Evolutionary conservation across 2,888 invertebrate species (phyloP).

Genomic region (Zygothrica quintamaculata): DNA sequence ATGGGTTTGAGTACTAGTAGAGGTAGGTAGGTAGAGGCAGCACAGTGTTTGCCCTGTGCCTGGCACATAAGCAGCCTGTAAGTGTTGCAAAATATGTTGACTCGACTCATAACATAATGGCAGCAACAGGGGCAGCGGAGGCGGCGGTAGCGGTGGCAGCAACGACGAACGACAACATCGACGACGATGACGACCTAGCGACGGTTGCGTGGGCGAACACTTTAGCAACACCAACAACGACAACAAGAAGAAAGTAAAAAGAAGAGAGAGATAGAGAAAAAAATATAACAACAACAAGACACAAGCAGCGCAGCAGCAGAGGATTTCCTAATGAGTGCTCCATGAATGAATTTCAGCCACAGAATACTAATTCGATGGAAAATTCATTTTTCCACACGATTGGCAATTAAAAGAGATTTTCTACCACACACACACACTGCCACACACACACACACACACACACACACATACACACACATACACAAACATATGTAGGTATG

Average conservation of each 20-base stretch:
- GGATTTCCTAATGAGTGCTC: constrained; percentile 83
- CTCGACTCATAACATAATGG: constrained; percentile 79
- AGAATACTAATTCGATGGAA: constrained; percentile 84
- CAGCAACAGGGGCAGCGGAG: no score
- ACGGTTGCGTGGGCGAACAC: constrained; percentile 45
- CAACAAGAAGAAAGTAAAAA: constrained; percentile 17
- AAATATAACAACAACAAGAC: background rate
- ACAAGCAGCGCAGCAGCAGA: constrained; percentile 54
- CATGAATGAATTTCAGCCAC: constrained; percentile 83
- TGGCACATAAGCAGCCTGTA: constrained; percentile 69
- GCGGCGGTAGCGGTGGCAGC: no score
- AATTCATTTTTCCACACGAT: constrained; percentile 84
- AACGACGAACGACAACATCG: no score
- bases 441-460: constrained; percentile 27
- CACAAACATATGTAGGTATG: no score
- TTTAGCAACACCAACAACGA: constrained; percentile 8
- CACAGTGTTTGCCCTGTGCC: no score
- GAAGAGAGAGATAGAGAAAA: constrained; percentile 6
- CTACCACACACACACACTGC: constrained; percentile 57
- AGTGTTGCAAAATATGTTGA: constrained; percentile 82
- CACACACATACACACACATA: constrained; percentile 34
- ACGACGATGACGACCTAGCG: no score
- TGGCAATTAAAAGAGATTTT: constrained; percentile 84
- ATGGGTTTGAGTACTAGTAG: background rate
- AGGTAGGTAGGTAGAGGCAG: background rate